Evolutionary conservation across 2,797 vertebrate species (phyloP), one percentile per base, ranked within the genome.

Genomic region (Tapirus indicus): DNA sequence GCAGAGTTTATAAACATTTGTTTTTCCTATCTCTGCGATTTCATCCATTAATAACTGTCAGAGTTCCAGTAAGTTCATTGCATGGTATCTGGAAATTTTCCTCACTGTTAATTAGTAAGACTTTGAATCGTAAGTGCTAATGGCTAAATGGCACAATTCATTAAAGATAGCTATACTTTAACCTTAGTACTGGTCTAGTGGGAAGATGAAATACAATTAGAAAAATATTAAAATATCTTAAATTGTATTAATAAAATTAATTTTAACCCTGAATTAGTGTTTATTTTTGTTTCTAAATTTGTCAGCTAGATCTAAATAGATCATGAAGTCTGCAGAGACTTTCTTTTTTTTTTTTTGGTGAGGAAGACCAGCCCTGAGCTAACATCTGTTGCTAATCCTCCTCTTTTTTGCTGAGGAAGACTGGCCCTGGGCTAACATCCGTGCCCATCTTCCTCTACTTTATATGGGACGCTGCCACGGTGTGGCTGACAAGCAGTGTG

Each of bases 41-140:
- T 98, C 84, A 97, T 92, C 96, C 97, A 97, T 97, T 98, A 98
- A 97, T 95, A 98, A 97, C 97, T 98, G 94, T 97, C 98, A 98
- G 98, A 98, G 98, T 98, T 98, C 38, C 38, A 38, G 38, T 96
- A 98, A 96, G 97, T 98, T 98, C 97, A 98, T 97, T 97, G 41
- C 95, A 87, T 92, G 98, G 96, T 94, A 88, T 58, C 88, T 97
- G 88, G 96, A 98, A 97, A 95, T 60, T 97, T 96, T 87, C 98
- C 97, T 98, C 92, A 91, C 94, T 96, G 97, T 98, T 98, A 98
- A 98, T 98, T 87, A 98, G 98, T 98, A 95, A 98, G 97, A 97
- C 91, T 84, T 92, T 83, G 94, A 87, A 84, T 90, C 64, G 7
- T 58, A 89, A 68, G 49, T 84, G 69, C 82, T 88, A 29, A 66